A percentile compares a stretch with the other conserved stretches of the same genome.
Conservation (phyloP, 53 echinoderm and acorn worm species). For the Actinopyga echinites region DNA sequence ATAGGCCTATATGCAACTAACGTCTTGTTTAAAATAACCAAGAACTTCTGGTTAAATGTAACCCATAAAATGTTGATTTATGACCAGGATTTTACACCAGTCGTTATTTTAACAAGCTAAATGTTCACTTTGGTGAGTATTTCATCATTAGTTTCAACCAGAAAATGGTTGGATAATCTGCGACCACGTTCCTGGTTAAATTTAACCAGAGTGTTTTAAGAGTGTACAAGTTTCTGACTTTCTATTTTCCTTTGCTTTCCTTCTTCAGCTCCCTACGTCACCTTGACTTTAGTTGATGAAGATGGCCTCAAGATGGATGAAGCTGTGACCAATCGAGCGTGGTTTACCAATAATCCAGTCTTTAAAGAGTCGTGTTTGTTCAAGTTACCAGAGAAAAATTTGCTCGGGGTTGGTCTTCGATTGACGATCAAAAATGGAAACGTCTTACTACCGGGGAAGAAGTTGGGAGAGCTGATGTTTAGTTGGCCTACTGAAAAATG, state of each 20-base stretch:
- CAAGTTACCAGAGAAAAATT: not conserved
- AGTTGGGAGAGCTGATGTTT: not conserved
- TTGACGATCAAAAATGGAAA: not conserved
- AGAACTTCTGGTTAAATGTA: too few species aligned
- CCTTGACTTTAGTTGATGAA: not conserved
- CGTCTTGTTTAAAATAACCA: too few species aligned
- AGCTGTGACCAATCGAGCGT: not conserved
- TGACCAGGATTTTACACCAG: too few species aligned
- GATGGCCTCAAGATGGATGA: not conserved
- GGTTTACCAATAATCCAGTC: not conserved
- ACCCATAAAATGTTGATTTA: too few species aligned
- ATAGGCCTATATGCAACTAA: too few species aligned
- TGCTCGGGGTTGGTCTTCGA: not conserved
- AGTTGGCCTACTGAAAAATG: constrained; percentile 2
- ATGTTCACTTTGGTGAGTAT: too few species aligned
- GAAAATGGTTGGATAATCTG: too few species aligned
- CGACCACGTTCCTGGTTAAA: too few species aligned
- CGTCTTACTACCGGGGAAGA: not conserved
- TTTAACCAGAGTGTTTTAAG: too few species aligned
- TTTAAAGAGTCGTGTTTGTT: constrained; percentile 1
- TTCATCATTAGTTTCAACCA: too few species aligned
- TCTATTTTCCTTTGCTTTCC: not conserved
- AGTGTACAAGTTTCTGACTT: not conserved
- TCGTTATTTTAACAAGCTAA: too few species aligned
- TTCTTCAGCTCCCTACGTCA: constrained; percentile 7